phyloP scores from a whole-genome alignment of 2,113 vertebrate genomes.

The Indri indri region DNA sequence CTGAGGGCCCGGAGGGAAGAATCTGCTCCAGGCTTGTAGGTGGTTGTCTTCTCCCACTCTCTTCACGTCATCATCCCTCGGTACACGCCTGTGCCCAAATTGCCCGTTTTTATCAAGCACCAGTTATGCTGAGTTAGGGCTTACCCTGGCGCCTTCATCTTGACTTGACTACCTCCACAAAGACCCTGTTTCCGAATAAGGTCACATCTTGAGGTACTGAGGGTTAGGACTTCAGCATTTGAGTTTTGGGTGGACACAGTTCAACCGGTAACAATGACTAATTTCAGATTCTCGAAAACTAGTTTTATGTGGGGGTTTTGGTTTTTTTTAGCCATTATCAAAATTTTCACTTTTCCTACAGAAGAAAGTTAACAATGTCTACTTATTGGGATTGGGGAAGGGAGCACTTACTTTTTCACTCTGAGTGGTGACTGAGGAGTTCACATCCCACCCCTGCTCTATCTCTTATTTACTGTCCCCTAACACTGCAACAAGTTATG shows the following conservation, averaged over 20 bases:
- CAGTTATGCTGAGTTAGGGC: not conserved
- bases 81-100: not conserved
- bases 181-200: not conserved
- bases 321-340: not conserved
- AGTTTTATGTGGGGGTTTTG: not conserved
- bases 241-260: not conserved
- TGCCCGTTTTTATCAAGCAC: not conserved
- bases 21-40: not conserved
- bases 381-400: not conserved
- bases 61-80: not conserved
- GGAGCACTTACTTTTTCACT: not conserved
- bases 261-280: not conserved
- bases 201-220: not conserved
- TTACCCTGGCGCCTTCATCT: not conserved
- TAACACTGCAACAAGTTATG: not conserved
- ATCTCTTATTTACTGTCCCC: not conserved
- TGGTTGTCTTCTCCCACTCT: not conserved
- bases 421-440: not conserved
- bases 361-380: not conserved
- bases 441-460: not conserved
- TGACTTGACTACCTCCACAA: not conserved
- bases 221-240: not conserved
- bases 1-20: not conserved
- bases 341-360: not conserved
- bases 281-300: not conserved